Evolutionary conservation across 2,113 vertebrate species (phyloP).

Genomic region (Carollia perspicillata): DNA sequence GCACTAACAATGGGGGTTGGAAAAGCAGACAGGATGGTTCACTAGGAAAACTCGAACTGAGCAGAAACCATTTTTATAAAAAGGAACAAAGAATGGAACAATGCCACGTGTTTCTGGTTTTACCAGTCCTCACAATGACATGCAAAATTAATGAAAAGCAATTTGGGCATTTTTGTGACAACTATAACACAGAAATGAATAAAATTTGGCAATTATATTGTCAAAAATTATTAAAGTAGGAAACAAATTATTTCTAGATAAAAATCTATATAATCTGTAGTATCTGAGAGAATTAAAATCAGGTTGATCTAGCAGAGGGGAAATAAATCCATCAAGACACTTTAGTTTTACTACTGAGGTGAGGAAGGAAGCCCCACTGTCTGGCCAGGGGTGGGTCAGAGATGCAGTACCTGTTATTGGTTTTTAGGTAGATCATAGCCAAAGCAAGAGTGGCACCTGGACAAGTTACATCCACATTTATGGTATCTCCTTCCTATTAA

Average conservation of each 20-base stretch:
- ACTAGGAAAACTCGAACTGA: background rate
- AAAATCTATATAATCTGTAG: background rate
- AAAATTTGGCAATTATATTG: background rate
- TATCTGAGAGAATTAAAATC: background rate
- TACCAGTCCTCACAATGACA: background rate
- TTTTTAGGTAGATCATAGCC: constrained; percentile 99
- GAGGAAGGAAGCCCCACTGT: background rate
- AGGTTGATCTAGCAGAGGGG: background rate
- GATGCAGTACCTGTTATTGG: constrained; percentile 92
- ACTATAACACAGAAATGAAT: background rate
- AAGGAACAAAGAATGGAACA: background rate
- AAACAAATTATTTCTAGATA: background rate
- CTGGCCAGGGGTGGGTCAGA: accelerated
- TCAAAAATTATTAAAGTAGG: background rate
- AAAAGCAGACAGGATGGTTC: background rate
- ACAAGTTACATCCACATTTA: constrained; percentile 98
- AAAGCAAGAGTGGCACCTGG: constrained; percentile 96
- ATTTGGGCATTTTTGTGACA: background rate
- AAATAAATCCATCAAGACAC: background rate
- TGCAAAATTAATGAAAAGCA: background rate
- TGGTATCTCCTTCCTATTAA: constrained; percentile 95
- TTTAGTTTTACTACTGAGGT: background rate
- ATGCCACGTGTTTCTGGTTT: background rate
- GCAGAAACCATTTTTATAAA: constrained; percentile 7
- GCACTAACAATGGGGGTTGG: background rate